These are phyloP conservation scores for Zygogramma bicolorata DNA, from an alignment of 2,888 invertebrate species.

Conservation along the genomic window DNA sequence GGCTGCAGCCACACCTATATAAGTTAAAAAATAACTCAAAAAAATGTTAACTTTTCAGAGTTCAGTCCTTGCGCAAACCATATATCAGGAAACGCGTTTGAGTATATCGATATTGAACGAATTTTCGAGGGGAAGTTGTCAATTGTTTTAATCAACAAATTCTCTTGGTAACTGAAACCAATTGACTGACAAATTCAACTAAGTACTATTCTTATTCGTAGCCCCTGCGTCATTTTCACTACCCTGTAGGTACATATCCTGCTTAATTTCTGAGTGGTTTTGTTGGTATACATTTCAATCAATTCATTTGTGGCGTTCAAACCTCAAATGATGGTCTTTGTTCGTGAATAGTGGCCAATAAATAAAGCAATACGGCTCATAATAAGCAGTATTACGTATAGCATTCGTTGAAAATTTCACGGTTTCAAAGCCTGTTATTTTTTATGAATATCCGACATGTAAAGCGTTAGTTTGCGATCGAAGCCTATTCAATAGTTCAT, in stretches of 20 bases:
- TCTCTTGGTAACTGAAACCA: too few relatives aligned
- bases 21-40: too few relatives aligned
- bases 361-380: slow-evolving; percentile 39
- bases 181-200: too few relatives aligned
- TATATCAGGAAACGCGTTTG: too few relatives aligned
- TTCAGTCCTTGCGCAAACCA: too few relatives aligned
- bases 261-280: background rate
- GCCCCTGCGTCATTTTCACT: background rate
- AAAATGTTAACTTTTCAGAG: too few relatives aligned
- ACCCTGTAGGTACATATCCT: background rate
- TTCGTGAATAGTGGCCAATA: slow-evolving; percentile 34
- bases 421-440: slow-evolving; percentile 37
- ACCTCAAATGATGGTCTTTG: slow-evolving; percentile 29
- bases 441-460: slow-evolving; percentile 55
- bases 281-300: slow-evolving; percentile 24
- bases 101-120: too few relatives aligned
- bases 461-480: slow-evolving; percentile 51
- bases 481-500: slow-evolving; percentile 49
- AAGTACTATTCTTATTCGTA: too few relatives aligned
- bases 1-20: too few relatives aligned
- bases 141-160: too few relatives aligned
- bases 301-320: slow-evolving; percentile 22
- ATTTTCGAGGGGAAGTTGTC: too few relatives aligned
- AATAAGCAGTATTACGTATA: slow-evolving; percentile 28
- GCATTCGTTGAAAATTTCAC: slow-evolving; percentile 31